A percentile compares a stretch with the other conserved stretches of the same genome.
Conservation (phyloP, 2,888 invertebrate species). For the Eristalinus sepulchralis region DNA sequence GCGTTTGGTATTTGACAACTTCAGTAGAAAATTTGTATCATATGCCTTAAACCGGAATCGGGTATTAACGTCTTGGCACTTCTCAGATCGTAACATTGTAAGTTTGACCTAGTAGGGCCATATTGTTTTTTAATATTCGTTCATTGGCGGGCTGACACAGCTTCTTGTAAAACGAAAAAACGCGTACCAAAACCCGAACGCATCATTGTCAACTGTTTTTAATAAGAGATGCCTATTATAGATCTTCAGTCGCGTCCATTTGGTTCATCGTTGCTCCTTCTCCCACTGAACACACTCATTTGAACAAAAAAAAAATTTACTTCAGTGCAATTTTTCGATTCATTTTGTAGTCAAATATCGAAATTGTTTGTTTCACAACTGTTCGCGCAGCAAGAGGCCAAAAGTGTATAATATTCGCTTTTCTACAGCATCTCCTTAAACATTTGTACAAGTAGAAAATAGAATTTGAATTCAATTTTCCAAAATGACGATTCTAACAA, state of each 20-base stretch:
- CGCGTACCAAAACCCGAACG: no score
- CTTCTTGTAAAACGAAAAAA: no score
- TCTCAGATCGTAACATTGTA: no score
- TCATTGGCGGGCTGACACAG: no score
- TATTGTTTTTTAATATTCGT: no score
- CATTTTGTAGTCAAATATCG: conserved; percentile 43
- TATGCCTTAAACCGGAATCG: no score
- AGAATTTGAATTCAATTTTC: not conserved
- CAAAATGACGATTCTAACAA: conserved; percentile 90
- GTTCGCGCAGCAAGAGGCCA: conserved; percentile 1
- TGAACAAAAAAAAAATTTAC: conserved; percentile 32
- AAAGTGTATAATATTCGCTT: not conserved
- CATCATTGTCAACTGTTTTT: no score
- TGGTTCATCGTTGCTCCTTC: not conserved
- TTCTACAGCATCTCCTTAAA: not conserved
- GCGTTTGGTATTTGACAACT: no score
- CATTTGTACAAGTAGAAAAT: conserved; percentile 3
- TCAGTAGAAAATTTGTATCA: no score
- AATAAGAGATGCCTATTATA: no score
- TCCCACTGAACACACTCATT: conserved; percentile 3
- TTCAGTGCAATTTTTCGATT: conserved; percentile 36
- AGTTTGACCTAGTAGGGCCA: no score
- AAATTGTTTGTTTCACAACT: conserved; percentile 55
- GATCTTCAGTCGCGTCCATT: not conserved
- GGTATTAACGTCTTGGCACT: no score